A percentile compares a stretch with the other conserved stretches of the same genome.
Conservation (phyloP, 1,140 invertebrate species). For the Palaemon carinicauda region DNA sequence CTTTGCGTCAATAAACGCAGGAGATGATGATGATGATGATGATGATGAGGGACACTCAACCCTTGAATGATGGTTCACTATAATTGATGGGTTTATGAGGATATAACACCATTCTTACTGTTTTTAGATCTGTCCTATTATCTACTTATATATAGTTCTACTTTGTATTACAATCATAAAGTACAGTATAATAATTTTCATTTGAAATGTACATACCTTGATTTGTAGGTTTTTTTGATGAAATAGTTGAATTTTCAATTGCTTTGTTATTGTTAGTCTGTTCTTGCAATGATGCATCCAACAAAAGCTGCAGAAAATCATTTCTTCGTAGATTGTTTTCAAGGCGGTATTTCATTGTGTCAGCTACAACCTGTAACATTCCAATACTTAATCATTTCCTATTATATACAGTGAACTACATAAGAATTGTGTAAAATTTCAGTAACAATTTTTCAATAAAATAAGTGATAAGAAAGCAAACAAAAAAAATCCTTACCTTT, state of each 20-base stretch:
- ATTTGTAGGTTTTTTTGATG: constrained; percentile 14
- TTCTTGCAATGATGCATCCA: constrained; percentile 64
- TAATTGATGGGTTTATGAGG: too few relatives aligned
- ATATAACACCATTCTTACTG: too few relatives aligned
- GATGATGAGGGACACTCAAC: too few relatives aligned
- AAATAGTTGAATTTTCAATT: not conserved
- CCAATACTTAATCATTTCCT: not conserved
- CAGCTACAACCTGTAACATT: constrained; percentile 60
- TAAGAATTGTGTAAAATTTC: too few relatives aligned
- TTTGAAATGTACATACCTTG: constrained; percentile 31
- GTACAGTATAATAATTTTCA: not conserved
- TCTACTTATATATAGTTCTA: too few relatives aligned
- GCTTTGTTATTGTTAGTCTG: constrained; percentile 63
- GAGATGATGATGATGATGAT: too few relatives aligned
- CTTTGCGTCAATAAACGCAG: too few relatives aligned
- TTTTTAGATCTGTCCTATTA: too few relatives aligned
- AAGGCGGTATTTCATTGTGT: constrained; percentile 67
- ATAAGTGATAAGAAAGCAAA: not conserved
- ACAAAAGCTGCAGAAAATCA: constrained; percentile 66
- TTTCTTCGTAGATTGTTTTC: constrained; percentile 65
- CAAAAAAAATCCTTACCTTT: constrained; percentile 56
- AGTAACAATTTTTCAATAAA: not conserved
- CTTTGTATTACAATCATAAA: too few relatives aligned
- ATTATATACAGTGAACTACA: too few relatives aligned
- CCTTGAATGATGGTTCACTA: too few relatives aligned